Evolutionary conservation across 92 coral and sea anemone species (phyloP), one percentile per base, ranked within the genome.

Genomic region (Phenganax marumi): DNA sequence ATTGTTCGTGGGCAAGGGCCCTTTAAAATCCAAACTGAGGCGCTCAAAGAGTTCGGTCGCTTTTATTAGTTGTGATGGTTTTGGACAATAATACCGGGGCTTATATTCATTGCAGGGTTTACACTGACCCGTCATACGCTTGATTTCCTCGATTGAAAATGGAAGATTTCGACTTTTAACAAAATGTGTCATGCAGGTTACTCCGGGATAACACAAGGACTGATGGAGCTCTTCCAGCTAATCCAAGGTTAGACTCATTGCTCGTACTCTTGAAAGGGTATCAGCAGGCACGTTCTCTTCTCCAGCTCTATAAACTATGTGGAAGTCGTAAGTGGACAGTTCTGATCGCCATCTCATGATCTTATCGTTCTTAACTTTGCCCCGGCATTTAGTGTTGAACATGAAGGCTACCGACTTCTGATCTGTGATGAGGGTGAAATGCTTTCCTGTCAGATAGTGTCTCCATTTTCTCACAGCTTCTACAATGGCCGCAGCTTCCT

Each of bases 21-120:
- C 86, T 70, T 86, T 86, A 77, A 86, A 86, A 47, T 87, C 87
- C 12, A 87, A 70, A 81, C 87, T 87, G 58, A 87, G 65, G 22
- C 88, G 66, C 49, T 87, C 90, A 74, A 86, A 57, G 12, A 86
- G 82, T 56, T 86, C 86, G 50, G 89, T 86, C 13, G 89, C 68
- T 72, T 84, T 84, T 80, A 87, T 87, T 19, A 81, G 82, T 65
- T n/a, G 43, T 11, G 85, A 84, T 7, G 19, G 61, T n/a, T 70
- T 52, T 3, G 90, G 88, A 11, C 23, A 75, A 22, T 84, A 77
- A 71, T 76, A 87, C 62, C 84, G 90, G 8, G 90, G 90, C 77
- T 87, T 87, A 22, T 76, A 82, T 47, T 88, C 88, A 13, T 83
- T 83, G 71, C 90, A 87, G 47, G 52, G 26, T 52, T 63, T 75